Base-by-base conservation (phyloP, 53 echinoderm and acorn worm species). In the Paracentrotus lividus region DNA sequence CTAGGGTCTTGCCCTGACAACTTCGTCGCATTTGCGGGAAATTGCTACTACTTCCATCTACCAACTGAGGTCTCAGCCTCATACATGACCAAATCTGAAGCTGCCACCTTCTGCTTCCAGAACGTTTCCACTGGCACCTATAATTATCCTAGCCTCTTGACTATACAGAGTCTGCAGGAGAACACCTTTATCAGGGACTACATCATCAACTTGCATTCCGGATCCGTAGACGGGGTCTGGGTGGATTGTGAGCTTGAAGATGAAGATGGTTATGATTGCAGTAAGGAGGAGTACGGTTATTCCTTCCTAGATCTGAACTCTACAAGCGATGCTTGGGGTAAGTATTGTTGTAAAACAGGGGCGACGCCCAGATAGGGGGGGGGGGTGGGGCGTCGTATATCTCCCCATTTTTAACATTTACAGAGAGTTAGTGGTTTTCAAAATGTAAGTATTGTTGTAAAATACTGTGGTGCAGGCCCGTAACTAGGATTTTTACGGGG, bases 261-360 rank as follows among this genome's bases (percentile, higher is more conserved):
- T n/a, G n/a, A n/a, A n/a, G n/a, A n/a, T n/a, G 69, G 69, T 36
- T 69, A 36, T 29, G n/a, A 69, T 20, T 69, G 69, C 69, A 69
- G 4, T 69, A 13, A 5, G 36, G 69, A 69, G 34, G n/a, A n/a
- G n/a, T 36, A 61, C 29, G 61, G 27, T 15, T 27, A 1, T 0
- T 27, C 15, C 27, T 26, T 61, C n/a, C 8, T 26, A 5, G 61
- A n/a, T n/a, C n/a, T n/a, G n/a, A n/a, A n/a, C n/a, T n/a, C n/a
- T n/a, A n/a, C n/a, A n/a, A n/a, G n/a, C n/a, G n/a, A n/a, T n/a
- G n/a, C n/a, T n/a, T n/a, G n/a, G n/a, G n/a, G n/a, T n/a, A n/a
- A n/a, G n/a, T n/a, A n/a, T n/a, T n/a, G n/a, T n/a, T n/a, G n/a
- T n/a, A n/a, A n/a, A n/a, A n/a, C n/a, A n/a, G n/a, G n/a, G n/a